Evolutionary conservation across 2,888 invertebrate species (phyloP).

Genomic region (Rhogogaster chlorosoma): DNA sequence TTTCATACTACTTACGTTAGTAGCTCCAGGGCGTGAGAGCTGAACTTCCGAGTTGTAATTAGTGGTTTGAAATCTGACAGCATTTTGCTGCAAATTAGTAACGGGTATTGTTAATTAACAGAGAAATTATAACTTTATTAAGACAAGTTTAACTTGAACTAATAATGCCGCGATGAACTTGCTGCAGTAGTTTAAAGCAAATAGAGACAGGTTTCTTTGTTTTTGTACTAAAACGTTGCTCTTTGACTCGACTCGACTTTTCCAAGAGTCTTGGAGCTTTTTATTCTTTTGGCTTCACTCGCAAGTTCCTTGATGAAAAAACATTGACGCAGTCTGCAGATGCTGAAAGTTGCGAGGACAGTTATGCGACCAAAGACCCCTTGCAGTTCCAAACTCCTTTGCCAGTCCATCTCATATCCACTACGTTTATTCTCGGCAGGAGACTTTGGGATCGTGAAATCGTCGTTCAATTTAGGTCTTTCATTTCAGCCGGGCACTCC

Average conservation of each 20-base stretch:
- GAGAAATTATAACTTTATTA: not conserved
- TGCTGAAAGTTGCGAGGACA: not conserved
- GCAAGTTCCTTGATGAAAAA: conserved; percentile 8
- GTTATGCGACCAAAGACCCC: not conserved
- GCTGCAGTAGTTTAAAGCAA: not conserved
- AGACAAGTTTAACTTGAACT: not conserved
- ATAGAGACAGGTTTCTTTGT: not conserved
- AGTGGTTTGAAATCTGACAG: not conserved
- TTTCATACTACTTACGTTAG: not conserved
- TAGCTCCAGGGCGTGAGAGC: not conserved
- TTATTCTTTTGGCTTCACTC: not conserved
- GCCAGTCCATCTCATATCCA: not conserved
- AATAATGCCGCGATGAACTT: not conserved
- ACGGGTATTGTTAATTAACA: not conserved
- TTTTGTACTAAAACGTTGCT: not conserved
- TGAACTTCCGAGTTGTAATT: not conserved
- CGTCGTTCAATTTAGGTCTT: conserved; percentile 9
- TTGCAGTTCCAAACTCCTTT: not conserved
- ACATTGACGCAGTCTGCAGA: not conserved
- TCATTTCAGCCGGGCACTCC: conserved; percentile 91
- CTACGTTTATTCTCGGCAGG: not conserved
- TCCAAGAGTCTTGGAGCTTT: conserved; percentile 12
- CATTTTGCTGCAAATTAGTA: not conserved
- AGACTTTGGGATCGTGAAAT: not conserved
- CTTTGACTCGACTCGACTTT: conserved; percentile 32